Evolutionary conservation across 1,140 invertebrate genomes (phyloP).

Genomic region (Heliconius congener): DNA sequence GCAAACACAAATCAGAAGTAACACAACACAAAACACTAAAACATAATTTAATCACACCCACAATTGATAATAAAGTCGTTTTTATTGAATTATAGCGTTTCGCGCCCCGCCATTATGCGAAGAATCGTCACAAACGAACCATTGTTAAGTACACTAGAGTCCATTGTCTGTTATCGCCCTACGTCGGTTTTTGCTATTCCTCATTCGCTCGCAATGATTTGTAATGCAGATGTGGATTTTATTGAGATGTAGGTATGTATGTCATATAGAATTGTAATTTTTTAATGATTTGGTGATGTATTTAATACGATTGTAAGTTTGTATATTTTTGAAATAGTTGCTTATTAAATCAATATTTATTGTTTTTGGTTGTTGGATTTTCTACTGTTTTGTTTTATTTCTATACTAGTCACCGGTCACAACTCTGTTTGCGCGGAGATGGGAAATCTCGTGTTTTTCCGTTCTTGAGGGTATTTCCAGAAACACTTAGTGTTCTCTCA

Average conservation of each 20-base stretch:
- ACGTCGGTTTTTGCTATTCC: constrained; percentile 74
- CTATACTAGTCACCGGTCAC: no score
- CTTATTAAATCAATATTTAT: no score
- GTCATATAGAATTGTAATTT: no score
- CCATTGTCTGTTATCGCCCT: constrained; percentile 76
- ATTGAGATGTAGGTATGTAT: constrained; percentile 36
- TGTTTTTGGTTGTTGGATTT: no score
- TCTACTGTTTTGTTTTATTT: no score
- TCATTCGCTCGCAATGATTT: constrained; percentile 65
- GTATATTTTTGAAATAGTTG: no score
- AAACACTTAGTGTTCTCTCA: no score
- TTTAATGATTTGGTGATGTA: no score
- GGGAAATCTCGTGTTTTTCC: no score
- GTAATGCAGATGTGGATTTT: constrained; percentile 46
- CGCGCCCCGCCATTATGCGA: constrained; percentile 76
- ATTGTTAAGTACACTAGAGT: constrained; percentile 76
- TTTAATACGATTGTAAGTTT: no score
- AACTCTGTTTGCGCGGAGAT: no score
- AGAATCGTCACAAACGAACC: constrained; percentile 79
- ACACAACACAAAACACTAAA: constrained; percentile 45
- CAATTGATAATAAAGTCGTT: constrained; percentile 71
- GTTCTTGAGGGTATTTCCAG: no score
- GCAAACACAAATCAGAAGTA: constrained; percentile 33
- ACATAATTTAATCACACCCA: constrained; percentile 71
- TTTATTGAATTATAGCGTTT: constrained; percentile 75